A percentile compares a stretch with the other conserved stretches of the same genome.
These are phyloP conservation scores for Clusia tigrina DNA, from an alignment of 2,888 invertebrate genomes.

Conservation along the genomic window DNA sequence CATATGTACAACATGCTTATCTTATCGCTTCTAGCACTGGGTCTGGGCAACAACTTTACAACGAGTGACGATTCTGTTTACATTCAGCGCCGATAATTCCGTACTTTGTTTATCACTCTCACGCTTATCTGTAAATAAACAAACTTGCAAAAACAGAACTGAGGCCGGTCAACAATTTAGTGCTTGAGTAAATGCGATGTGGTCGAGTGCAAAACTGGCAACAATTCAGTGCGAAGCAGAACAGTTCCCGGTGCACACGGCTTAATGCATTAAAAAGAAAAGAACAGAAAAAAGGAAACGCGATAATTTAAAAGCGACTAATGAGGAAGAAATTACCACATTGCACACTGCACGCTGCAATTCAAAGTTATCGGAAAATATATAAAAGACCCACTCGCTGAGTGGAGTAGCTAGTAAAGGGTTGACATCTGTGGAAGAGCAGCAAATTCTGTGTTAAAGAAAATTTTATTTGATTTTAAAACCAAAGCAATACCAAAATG, in stretches of 20 bases:
- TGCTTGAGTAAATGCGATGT: background rate
- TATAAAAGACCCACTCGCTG: background rate
- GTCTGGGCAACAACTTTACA: background rate
- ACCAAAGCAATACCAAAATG: constrained; percentile 22
- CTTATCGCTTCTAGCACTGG: no score
- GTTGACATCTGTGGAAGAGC: background rate
- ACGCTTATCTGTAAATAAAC: background rate
- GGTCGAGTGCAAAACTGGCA: background rate
- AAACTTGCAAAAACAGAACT: background rate
- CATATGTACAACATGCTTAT: no score
- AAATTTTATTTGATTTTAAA: constrained; percentile 3
- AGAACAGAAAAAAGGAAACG: background rate
- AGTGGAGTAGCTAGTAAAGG: background rate
- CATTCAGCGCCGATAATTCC: background rate
- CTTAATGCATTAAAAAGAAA: background rate
- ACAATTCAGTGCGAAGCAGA: background rate
- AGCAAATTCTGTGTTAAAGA: background rate
- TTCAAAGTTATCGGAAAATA: background rate
- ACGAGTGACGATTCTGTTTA: background rate
- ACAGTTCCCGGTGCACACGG: background rate
- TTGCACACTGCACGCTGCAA: constrained; percentile 12
- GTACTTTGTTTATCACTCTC: background rate
- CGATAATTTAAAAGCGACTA: background rate
- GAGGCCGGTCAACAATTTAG: background rate
- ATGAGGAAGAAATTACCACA: background rate